Conservation (phyloP, 2,888 invertebrate species). For the Gonocerus acuteangulatus region DNA sequence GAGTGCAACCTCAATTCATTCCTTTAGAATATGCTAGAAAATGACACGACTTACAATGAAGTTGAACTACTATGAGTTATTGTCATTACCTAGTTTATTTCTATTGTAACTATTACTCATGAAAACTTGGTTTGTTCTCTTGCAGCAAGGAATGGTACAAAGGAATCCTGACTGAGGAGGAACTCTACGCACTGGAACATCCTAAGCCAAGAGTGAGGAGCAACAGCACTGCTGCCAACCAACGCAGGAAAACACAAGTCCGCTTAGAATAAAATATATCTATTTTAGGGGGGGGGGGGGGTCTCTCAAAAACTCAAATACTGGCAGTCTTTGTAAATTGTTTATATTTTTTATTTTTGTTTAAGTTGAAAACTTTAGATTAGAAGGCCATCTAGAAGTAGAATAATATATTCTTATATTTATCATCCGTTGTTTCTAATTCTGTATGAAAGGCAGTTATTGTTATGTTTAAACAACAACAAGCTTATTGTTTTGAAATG, state of each 20-base stretch:
- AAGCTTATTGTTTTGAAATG: no score
- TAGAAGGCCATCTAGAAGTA: conserved; percentile 16
- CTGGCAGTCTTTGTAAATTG: conserved; percentile 19
- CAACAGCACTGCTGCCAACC: conserved; percentile 39
- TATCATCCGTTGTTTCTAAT: no score
- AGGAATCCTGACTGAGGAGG: conserved; percentile 69
- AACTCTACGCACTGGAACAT: conserved; percentile 70
- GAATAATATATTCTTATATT: not conserved
- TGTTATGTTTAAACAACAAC: no score
- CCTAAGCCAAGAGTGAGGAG: conserved; percentile 50
- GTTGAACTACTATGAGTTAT: no score
- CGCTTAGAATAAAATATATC: not conserved
- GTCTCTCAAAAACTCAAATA: not conserved
- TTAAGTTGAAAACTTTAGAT: not conserved
- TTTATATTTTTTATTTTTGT: not conserved
- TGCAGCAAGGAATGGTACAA: conserved; percentile 86
- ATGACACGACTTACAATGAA: no score
- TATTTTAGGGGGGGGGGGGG: not conserved
- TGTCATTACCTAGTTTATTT: no score
- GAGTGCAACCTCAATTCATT: no score
- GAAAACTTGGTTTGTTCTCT: no score
- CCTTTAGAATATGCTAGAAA: no score
- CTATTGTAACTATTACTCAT: no score
- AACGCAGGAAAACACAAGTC: conserved; percentile 44
- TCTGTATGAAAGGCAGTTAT: no score